Conservation (phyloP, 2,113 vertebrate genomes). For the Heterochromis multidens region DNA sequence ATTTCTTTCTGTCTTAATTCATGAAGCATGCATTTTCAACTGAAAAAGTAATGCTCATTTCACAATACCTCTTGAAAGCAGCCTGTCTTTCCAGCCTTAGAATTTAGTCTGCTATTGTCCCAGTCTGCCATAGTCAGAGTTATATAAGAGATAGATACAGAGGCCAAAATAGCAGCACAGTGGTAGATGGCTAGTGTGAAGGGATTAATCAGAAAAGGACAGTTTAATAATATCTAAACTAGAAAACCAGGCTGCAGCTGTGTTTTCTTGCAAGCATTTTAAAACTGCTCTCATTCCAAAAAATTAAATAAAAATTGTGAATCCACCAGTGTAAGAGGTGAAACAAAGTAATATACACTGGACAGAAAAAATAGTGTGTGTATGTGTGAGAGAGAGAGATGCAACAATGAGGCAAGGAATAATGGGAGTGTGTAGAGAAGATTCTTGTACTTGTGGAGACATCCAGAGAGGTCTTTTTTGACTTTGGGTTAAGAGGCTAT, state of each 20-base stretch:
- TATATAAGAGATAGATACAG: conserved; percentile 6
- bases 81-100: background rate
- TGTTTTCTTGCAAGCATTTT: conserved; percentile 19
- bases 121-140: background rate
- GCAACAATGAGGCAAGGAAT: conserved; percentile 10
- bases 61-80: background rate
- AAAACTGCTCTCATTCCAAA: conserved; percentile 14
- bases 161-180: conserved; percentile 1
- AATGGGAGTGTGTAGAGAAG: background rate
- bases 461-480: conserved; percentile 7
- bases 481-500: conserved; percentile 11
- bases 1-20: conserved; percentile 4
- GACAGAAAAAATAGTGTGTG: background rate
- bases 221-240: conserved; percentile 39
- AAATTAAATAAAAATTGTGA: background rate
- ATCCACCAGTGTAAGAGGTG: background rate
- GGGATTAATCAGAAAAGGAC: conserved; percentile 39
- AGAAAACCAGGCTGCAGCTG: background rate
- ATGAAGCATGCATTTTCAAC: background rate
- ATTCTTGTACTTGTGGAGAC: background rate
- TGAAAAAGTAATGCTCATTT: background rate
- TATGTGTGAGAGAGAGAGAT: background rate
- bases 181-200: conserved; percentile 7
- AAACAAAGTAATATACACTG: background rate
- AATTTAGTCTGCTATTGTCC: background rate